Base-by-base conservation (phyloP, 1,140 invertebrate species). In the Rhagoletis zephyria region DNA sequence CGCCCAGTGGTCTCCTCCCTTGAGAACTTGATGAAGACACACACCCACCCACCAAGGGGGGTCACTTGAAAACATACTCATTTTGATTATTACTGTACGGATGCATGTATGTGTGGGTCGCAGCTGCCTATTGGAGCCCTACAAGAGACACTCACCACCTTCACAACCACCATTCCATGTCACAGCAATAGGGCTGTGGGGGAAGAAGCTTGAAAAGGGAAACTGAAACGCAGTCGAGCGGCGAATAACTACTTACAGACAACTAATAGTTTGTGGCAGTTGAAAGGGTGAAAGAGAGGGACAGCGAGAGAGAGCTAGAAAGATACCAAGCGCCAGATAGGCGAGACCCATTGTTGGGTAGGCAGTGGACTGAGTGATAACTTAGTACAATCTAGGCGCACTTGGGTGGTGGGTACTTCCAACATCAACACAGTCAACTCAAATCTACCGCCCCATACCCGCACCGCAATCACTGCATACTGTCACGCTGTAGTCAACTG, bases 211-310 rank as follows among this genome's bases (percentile, higher is more conserved):
- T 81, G 51, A 81, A 81, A 81, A 81, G 74, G 74, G 74, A 81
- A 81, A 81, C 74, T n/a, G 74, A 81, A 81, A 81, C 16, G 48
- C 74, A 81, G 48, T 56, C 48, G 19, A 81, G 74, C 48, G 74
- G 16, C 12, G 9, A 59, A 16, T n/a, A 14, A 3, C 40, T 4
- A n/a, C 63, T 19, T 14, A 74, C 4, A 45, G 70, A 14, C 42
- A 74, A 81, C 51, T 12, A 48, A 81, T 81, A 81, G 74, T 81
- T 81, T 81, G 61, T 81, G 7, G 16, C 48, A 81, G 74, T 19
- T 30, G n/a, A 7, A n/a, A 59, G 19, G 19, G 5, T 6, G n/a
- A n/a, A 42, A 81, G 7, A 12, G 14, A 81, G 45, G 10, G 45
- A 81, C 5, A 81, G 74, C 0, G 67, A 45, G n/a, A 70, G 64